These are phyloP conservation scores for Onchidella celtica DNA, from an alignment of 2,888 invertebrate genomes.

Conservation along the genomic window DNA sequence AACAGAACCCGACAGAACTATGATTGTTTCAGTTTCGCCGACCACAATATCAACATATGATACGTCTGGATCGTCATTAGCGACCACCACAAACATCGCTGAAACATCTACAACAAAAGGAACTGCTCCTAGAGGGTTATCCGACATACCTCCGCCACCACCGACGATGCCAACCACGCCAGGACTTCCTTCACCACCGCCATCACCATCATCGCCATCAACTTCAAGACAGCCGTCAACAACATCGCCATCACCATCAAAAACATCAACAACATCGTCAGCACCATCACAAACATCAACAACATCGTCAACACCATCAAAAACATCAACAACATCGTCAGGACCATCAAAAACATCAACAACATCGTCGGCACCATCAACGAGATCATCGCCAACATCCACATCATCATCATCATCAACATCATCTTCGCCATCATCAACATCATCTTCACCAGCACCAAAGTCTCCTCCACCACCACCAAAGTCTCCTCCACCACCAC, in stretches of 20 bases:
- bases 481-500: too few species aligned
- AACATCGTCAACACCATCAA: not conserved
- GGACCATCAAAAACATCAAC: not conserved
- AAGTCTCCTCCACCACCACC: conserved; percentile 14
- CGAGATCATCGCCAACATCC: conserved; percentile 26
- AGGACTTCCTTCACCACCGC: not conserved
- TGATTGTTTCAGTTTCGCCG: too few species aligned
- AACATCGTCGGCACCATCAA: conserved; percentile 32
- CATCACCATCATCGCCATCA: not conserved
- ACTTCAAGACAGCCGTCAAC: not conserved
- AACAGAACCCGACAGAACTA: too few species aligned
- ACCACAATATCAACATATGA: too few species aligned
- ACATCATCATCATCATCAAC: conserved; percentile 29
- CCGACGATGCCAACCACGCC: too few species aligned
- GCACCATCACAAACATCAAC: not conserved
- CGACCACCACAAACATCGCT: too few species aligned
- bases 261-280: not conserved
- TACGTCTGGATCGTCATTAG: too few species aligned
- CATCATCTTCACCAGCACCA: conserved; percentile 32
- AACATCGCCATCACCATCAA: not conserved
- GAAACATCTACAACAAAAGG: too few species aligned
- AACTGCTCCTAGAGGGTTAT: too few species aligned
- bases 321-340: not conserved
- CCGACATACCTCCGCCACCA: too few species aligned
- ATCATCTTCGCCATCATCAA: conserved; percentile 32